Base-by-base conservation (phyloP, 2,888 invertebrate species). In the Acronicta psi region DNA sequence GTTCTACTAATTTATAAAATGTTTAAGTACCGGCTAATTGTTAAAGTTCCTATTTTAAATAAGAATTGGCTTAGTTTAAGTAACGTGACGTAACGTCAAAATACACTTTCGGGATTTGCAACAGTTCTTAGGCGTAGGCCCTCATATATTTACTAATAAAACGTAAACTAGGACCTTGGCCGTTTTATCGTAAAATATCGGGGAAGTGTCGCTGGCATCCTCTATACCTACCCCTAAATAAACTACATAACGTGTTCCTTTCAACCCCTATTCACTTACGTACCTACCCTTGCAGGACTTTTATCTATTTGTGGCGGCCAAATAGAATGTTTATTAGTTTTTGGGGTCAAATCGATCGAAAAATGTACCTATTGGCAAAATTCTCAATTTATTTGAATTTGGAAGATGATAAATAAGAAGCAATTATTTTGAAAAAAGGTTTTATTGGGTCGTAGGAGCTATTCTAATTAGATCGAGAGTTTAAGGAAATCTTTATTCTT, bases 121-220 rank as follows among this genome's bases (percentile, higher is more conserved):
- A 29, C 9, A 10, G 25, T 10, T 29, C 25, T 29, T 29, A 29
- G 25, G 25, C 25, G 25, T 10, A 29, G 25, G 10, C 25, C 25
- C 25, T 29, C 34, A 36, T n/a, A 20, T 45, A 54, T 63, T 50
- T 69, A 43, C 42, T 31, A 47, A 68, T 69, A 69, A 59, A 69
- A 47, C 46, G 54, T 41, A 54, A 59, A 64, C 50, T 64, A 54
- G 37, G 37, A 34, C 59, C 18, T 59, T 18, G 17, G 59, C 16
- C 54, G 54, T 43, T 49, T 51, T 29, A 49, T 69, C 68, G 69
- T 68, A 68, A 68, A 69, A 68, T 69, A 64, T 59, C 47, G 49
- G 47, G 34, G 17, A 64, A 59, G 41, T 54, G 69, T 68, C 69
- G 23, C 69, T 58, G 63, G 44, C 37, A 16, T 47, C 42, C 46